Conservation (phyloP, 1,140 invertebrate genomes). For the Aricia agestis region DNA sequence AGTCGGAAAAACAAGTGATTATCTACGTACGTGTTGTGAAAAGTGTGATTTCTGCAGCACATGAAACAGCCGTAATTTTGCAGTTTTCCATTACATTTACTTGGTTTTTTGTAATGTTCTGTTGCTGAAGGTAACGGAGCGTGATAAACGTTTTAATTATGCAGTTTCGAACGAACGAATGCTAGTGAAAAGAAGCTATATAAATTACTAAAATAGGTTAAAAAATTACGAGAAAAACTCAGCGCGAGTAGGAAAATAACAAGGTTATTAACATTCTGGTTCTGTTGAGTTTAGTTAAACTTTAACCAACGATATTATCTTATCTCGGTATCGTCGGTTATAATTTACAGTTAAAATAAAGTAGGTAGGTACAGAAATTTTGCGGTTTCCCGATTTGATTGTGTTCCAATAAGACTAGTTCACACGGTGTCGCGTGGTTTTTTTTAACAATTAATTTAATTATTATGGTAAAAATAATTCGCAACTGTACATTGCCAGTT, state of each 20-base stretch:
- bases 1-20: conserved; percentile 22
- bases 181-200: background rate
- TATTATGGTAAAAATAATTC: background rate
- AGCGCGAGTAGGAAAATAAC: conserved; percentile 5
- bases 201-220: background rate
- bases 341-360: conserved; percentile 5
- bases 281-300: background rate
- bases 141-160: conserved; percentile 29
- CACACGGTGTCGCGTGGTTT: background rate
- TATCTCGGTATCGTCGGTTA: background rate
- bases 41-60: conserved; percentile 20
- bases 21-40: conserved; percentile 25
- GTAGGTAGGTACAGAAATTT: background rate
- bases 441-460: background rate
- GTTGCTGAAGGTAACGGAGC: conserved; percentile 53
- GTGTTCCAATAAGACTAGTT: background rate
- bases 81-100: conserved; percentile 49
- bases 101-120: conserved; percentile 43
- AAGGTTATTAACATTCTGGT: conserved; percentile 7
- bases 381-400: background rate
- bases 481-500: too few species aligned
- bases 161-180: conserved; percentile 36
- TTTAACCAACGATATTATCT: conserved; percentile 6
- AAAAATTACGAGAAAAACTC: background rate
- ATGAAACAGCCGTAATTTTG: conserved; percentile 32